Percentiles rank a stretch among this genome's conserved stretches.
phyloP scores from a whole-genome alignment of 2,797 vertebrate genomes.

The Platalea minor region DNA sequence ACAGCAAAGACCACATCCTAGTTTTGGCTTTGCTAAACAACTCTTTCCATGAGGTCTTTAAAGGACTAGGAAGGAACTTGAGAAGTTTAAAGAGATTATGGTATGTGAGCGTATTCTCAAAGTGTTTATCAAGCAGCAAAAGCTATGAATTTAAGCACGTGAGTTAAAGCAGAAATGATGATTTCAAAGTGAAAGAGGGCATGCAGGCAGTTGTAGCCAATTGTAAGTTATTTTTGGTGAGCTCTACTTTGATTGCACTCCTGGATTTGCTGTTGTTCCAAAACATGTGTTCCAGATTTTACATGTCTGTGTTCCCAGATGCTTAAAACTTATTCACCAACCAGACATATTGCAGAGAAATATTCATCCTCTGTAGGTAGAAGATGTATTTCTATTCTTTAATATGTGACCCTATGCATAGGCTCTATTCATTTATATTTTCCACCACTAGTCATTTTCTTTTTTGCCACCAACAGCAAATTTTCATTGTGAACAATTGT shows the following conservation, averaged over 20 bases:
- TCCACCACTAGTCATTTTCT: background rate
- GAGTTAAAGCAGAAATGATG: background rate
- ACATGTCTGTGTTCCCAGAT: background rate
- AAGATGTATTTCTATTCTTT: background rate
- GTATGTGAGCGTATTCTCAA: accelerated
- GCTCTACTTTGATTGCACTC: background rate
- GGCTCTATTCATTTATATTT: background rate
- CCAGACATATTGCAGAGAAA: background rate
- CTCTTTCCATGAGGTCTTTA: background rate
- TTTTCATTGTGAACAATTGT: background rate
- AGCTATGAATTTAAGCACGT: accelerated
- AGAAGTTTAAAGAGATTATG: background rate
- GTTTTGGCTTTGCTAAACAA: background rate
- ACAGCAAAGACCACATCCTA: background rate
- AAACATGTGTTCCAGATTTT: background rate
- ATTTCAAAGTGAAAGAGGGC: background rate
- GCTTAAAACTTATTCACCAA: background rate
- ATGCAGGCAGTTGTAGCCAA: background rate
- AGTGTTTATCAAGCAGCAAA: background rate
- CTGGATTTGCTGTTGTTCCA: background rate
- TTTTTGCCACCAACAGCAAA: background rate
- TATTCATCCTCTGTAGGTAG: background rate
- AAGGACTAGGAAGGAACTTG: background rate
- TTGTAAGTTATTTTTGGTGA: background rate
- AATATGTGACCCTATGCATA: background rate